Evolutionary conservation across 2,888 invertebrate genomes (phyloP).

Genomic region (Tetragnatha montana): DNA sequence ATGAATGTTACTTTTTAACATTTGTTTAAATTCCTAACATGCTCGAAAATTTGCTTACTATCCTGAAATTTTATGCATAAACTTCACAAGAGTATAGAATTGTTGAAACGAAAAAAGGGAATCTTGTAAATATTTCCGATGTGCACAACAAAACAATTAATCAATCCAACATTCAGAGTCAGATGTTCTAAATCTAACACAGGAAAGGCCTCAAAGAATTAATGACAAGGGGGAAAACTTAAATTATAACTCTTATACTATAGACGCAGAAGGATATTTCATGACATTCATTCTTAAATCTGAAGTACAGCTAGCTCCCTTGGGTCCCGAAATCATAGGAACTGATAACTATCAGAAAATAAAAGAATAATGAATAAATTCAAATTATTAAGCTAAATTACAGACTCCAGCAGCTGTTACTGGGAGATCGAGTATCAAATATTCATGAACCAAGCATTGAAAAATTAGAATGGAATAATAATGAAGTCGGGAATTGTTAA

Average conservation of each 20-base stretch:
- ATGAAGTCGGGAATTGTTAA: slow-evolving; percentile 50
- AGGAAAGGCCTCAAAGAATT: background rate
- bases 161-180: background rate
- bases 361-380: slow-evolving; percentile 49
- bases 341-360: slow-evolving; percentile 51
- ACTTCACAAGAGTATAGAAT: too few species aligned
- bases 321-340: slow-evolving; percentile 1
- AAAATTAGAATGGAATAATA: slow-evolving; percentile 52
- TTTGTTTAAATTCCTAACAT: too few species aligned
- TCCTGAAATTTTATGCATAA: too few species aligned
- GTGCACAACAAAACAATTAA: background rate
- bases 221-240: background rate
- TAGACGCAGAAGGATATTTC: background rate
- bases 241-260: background rate
- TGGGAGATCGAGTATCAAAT: slow-evolving; percentile 34
- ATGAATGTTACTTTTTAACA: too few species aligned
- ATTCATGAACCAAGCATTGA: slow-evolving; percentile 47
- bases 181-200: background rate
- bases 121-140: background rate
- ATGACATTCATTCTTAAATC: background rate
- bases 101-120: too few species aligned
- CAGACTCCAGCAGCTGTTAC: slow-evolving; percentile 43
- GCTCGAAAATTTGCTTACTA: too few species aligned
- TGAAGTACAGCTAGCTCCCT: background rate
- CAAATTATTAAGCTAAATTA: slow-evolving; percentile 53